Evolutionary conservation across 2,888 invertebrate species (phyloP).

Genomic region (Aleiodes testaceus): DNA sequence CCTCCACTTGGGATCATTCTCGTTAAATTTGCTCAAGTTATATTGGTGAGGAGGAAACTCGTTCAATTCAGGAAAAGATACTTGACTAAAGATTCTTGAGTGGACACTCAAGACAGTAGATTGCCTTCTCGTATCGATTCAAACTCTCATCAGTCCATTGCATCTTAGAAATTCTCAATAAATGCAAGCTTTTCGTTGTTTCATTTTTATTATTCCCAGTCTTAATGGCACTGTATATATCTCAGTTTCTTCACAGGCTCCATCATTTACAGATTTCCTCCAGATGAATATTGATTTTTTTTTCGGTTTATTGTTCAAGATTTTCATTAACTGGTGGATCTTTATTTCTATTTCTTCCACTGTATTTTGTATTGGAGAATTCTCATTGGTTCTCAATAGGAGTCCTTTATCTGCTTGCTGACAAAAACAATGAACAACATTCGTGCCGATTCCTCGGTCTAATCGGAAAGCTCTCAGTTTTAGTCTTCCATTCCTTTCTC

Average conservation of each 20-base stretch:
- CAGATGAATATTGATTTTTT: slow-evolving; percentile 16
- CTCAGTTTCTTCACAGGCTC: neutral
- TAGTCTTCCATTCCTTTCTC: too few relatives aligned
- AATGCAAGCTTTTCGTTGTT: neutral
- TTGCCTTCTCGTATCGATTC: slow-evolving; percentile 20
- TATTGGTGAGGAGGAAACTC: slow-evolving; percentile 10
- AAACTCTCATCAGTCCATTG: slow-evolving; percentile 3
- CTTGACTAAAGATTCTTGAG: slow-evolving; percentile 15
- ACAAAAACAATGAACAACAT: too few relatives aligned
- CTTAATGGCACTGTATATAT: too few relatives aligned
- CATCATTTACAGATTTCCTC: slow-evolving; percentile 16
- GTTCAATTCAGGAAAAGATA: slow-evolving; percentile 1
- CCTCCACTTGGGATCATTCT: too few relatives aligned
- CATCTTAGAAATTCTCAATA: slow-evolving; percentile 3
- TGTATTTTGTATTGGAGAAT: too few relatives aligned
- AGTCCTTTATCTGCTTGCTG: too few relatives aligned
- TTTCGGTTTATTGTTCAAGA: slow-evolving; percentile 7
- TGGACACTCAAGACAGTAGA: slow-evolving; percentile 26
- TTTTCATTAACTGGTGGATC: slow-evolving; percentile 9
- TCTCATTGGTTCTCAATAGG: too few relatives aligned
- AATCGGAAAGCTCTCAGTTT: neutral
- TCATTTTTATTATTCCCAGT: too few relatives aligned
- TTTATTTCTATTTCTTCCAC: neutral
- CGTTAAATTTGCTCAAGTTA: too few relatives aligned
- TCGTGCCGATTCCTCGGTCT: too few relatives aligned